Evolutionary conservation across 2,113 vertebrate species (phyloP).

Genomic region (Heptranchias perlo): DNA sequence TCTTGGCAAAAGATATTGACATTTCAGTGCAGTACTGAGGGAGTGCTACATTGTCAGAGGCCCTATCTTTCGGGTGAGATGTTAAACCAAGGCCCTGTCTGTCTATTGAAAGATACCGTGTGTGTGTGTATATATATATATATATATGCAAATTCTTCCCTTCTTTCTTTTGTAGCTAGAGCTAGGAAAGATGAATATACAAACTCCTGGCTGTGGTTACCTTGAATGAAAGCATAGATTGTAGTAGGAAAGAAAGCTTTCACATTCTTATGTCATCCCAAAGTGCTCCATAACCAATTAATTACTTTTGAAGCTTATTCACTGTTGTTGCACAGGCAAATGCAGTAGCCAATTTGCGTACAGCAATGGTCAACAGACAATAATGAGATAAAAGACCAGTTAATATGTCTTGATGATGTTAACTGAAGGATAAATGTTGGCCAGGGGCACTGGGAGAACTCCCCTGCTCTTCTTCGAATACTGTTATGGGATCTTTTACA

Average conservation of each 20-base stretch:
- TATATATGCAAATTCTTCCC: neutral
- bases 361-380: neutral
- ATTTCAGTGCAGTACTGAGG: neutral
- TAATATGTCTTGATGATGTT: neutral
- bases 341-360: neutral
- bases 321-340: neutral
- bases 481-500: neutral
- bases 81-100: neutral
- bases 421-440: neutral
- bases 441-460: neutral
- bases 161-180: neutral
- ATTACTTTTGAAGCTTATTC: neutral
- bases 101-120: neutral
- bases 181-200: neutral
- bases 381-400: neutral
- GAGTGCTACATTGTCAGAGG: neutral
- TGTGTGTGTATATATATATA: no score
- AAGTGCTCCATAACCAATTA: neutral
- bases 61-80: neutral
- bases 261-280: no score
- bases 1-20: neutral
- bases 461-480: neutral
- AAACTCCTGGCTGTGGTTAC: neutral
- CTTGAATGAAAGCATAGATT: neutral
- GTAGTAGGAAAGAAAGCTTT: neutral